These are phyloP conservation scores for Gymnarchus niloticus DNA, from an alignment of 2,113 vertebrate genomes.

Conservation along the genomic window DNA sequence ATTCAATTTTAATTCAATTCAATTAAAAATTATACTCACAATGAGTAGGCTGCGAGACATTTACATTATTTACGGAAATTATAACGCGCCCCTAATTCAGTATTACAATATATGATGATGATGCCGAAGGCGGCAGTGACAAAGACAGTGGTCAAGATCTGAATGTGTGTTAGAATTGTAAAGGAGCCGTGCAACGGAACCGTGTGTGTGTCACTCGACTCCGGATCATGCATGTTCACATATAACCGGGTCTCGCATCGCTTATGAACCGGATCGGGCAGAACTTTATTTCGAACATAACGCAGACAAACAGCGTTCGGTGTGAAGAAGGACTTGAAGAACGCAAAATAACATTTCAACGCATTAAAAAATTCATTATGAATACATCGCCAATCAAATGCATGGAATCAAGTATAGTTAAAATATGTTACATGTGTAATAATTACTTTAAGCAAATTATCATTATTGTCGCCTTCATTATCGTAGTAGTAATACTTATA, in stretches of 20 bases:
- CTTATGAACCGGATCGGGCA: too few species aligned
- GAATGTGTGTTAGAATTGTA: not conserved
- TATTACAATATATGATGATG: not conserved
- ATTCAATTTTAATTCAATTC: too few species aligned
- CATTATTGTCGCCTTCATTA: constrained; percentile 14
- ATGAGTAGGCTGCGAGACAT: not conserved
- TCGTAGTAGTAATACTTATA: constrained; percentile 17
- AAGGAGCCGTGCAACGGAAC: not conserved
- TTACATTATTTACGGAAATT: not conserved
- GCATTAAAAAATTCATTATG: not conserved
- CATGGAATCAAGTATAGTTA: not conserved
- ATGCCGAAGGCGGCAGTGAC: not conserved
- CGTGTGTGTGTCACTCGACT: not conserved
- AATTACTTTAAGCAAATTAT: not conserved
- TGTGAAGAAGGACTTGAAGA: not conserved
- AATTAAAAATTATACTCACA: not conserved
- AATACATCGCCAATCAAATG: not conserved
- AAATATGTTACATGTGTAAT: too few species aligned
- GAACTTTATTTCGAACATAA: not conserved
- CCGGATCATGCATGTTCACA: too few species aligned
- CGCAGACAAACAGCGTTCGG: not conserved
- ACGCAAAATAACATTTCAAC: not conserved
- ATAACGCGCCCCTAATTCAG: not conserved
- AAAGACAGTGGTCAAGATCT: not conserved
- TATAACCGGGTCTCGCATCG: not conserved